Evolutionary conservation across 1,140 invertebrate genomes (phyloP).

Genomic region (Drosophila yakuba): DNA sequence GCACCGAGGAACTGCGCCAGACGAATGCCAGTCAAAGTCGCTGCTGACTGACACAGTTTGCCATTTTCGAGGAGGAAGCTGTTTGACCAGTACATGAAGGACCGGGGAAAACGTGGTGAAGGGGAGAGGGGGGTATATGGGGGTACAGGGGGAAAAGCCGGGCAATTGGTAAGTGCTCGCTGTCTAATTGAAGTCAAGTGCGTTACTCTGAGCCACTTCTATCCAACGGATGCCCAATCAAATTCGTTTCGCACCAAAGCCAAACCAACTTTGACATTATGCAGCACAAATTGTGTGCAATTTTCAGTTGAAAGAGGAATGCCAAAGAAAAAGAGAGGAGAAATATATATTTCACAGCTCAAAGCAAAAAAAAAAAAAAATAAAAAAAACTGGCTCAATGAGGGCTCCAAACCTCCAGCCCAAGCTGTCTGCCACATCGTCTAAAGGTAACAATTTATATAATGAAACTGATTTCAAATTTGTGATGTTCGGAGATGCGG

Average conservation of each 20-base stretch:
- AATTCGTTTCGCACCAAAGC: slow-evolving; percentile 17
- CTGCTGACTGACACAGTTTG: slow-evolving; percentile 77
- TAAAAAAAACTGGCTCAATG: slow-evolving; percentile 41
- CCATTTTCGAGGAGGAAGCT: slow-evolving; percentile 44
- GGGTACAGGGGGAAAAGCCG: slow-evolving; percentile 3
- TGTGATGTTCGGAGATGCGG: slow-evolving; percentile 52
- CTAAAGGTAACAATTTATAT: slow-evolving; percentile 82
- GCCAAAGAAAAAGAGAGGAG: background rate
- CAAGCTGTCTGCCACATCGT: slow-evolving; percentile 72
- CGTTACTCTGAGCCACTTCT: slow-evolving; percentile 56
- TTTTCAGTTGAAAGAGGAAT: slow-evolving; percentile 22
- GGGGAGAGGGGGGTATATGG: too few species aligned
- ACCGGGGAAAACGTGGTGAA: background rate
- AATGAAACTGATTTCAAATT: slow-evolving; percentile 82
- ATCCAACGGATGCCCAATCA: slow-evolving; percentile 34
- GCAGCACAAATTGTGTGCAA: slow-evolving; percentile 70
- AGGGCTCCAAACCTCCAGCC: slow-evolving; percentile 25
- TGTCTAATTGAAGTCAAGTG: slow-evolving; percentile 75
- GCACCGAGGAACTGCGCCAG: slow-evolving; percentile 41
- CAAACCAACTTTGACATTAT: slow-evolving; percentile 78
- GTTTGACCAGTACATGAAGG: slow-evolving; percentile 29
- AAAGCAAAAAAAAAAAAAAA: slow-evolving; percentile 24
- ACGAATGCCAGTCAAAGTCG: slow-evolving; percentile 73
- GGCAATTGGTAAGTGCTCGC: slow-evolving; percentile 59
- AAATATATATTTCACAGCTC: slow-evolving; percentile 43